Conservation (phyloP, 2,113 vertebrate species). For the Chauna torquata region DNA sequence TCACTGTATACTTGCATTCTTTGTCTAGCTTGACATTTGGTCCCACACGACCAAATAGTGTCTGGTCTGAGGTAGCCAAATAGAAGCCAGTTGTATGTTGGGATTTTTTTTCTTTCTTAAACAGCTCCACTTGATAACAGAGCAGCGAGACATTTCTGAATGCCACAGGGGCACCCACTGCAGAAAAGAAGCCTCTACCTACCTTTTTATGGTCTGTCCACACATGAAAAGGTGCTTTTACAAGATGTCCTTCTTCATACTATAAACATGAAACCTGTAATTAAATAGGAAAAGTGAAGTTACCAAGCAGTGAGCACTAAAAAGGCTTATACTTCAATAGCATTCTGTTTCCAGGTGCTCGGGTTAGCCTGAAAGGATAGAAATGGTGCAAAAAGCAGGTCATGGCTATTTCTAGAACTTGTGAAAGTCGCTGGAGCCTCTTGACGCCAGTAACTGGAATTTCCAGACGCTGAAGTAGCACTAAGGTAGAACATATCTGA, state of each 20-base stretch:
- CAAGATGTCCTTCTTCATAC: conserved; percentile 29
- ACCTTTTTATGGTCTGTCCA: conserved; percentile 29
- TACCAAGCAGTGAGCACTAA: conserved; percentile 12
- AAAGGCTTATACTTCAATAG: conserved; percentile 42
- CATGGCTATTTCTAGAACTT: conserved; percentile 66
- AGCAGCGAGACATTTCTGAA: background rate
- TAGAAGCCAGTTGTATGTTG: background rate
- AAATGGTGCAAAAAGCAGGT: conserved; percentile 41
- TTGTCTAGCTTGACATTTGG: conserved; percentile 65
- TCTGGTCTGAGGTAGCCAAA: conserved; percentile 6
- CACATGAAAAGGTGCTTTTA: conserved; percentile 60
- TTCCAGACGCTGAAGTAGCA: conserved; percentile 30
- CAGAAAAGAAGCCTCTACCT: conserved; percentile 21
- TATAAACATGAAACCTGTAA: conserved; percentile 63
- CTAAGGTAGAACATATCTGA: background rate
- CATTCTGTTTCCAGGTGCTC: conserved; percentile 35
- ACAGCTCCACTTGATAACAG: background rate
- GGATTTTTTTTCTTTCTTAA: background rate
- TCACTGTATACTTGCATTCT: conserved; percentile 20
- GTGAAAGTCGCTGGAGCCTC: conserved; percentile 44
- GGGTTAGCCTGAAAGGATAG: background rate
- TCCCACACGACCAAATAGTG: background rate
- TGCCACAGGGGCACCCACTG: background rate
- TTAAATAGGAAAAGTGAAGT: conserved; percentile 19
- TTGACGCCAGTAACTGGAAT: conserved; percentile 53